A percentile compares a stretch with the other conserved stretches of the same genome.
Evolutionary conservation across 1,140 invertebrate genomes (phyloP).

Genomic region (Maniola jurtina): DNA sequence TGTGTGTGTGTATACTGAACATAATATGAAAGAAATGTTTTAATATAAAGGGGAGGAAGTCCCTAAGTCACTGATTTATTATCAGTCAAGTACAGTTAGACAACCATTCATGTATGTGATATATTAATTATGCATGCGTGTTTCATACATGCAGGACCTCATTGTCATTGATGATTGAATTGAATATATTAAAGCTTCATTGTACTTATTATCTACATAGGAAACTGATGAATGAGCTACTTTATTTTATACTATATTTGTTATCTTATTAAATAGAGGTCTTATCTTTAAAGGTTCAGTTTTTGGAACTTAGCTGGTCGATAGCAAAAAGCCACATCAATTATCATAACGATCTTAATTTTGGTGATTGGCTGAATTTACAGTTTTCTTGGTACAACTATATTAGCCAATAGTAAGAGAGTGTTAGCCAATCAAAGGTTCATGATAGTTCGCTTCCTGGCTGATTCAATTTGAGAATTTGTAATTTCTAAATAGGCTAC

Average conservation of each 20-base stretch:
- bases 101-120: conserved; percentile 30
- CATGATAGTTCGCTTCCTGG: too few species aligned
- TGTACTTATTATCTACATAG: conserved; percentile 24
- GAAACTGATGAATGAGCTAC: conserved; percentile 38
- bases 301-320: background rate
- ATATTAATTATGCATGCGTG: conserved; percentile 65
- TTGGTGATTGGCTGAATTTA: too few species aligned
- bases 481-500: too few species aligned
- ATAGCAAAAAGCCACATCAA: too few species aligned
- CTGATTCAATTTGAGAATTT: too few species aligned
- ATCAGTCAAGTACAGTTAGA: conserved; percentile 33
- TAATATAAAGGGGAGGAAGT: conserved; percentile 16
- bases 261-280: background rate
- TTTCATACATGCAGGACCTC: conserved; percentile 43
- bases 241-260: background rate
- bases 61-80: conserved; percentile 20
- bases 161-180: conserved; percentile 33
- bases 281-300: background rate
- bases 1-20: background rate
- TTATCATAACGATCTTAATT: too few species aligned
- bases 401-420: too few species aligned
- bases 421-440: too few species aligned
- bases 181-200: background rate
- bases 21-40: background rate
- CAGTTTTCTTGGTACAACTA: too few species aligned